A percentile compares a stretch with the other conserved stretches of the same genome.
Conservation (phyloP, 2,888 invertebrate species). For the Ormyrus rosae region DNA sequence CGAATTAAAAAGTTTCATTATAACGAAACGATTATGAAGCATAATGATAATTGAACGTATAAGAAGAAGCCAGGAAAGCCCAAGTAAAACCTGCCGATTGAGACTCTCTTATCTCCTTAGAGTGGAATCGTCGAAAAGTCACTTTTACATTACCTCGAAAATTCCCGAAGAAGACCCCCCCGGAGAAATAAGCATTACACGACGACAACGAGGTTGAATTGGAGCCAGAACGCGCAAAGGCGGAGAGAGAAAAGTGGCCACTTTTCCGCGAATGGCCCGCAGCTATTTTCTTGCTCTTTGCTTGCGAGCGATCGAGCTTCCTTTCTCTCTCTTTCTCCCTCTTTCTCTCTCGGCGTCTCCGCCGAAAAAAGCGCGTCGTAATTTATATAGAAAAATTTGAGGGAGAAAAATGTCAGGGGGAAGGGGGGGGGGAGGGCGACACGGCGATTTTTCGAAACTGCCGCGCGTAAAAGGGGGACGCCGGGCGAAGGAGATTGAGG, state of each 20-base stretch:
- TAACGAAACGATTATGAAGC: no score
- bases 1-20: no score
- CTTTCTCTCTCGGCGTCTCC: not conserved
- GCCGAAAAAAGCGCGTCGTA: slow-evolving; percentile 24
- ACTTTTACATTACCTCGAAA: no score
- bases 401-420: slow-evolving; percentile 27
- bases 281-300: slow-evolving; percentile 58
- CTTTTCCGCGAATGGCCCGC: slow-evolving; percentile 59
- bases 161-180: slow-evolving; percentile 38
- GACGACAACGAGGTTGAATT: slow-evolving; percentile 39
- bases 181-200: slow-evolving; percentile 53
- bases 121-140: no score
- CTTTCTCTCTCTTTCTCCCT: not conserved
- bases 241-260: slow-evolving; percentile 55
- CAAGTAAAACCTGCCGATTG: no score
- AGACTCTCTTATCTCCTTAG: no score
- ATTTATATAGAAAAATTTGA: slow-evolving; percentile 49
- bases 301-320: slow-evolving; percentile 21
- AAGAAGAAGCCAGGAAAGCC: no score
- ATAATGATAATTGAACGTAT: no score
- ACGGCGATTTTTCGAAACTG: slow-evolving; percentile 47
- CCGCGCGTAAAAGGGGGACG: slow-evolving; percentile 14
- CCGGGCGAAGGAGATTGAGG: slow-evolving; percentile 3
- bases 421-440: not conserved
- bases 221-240: slow-evolving; percentile 20